Base-by-base conservation (phyloP, 1,140 invertebrate species). In the Pararge aegeria region DNA sequence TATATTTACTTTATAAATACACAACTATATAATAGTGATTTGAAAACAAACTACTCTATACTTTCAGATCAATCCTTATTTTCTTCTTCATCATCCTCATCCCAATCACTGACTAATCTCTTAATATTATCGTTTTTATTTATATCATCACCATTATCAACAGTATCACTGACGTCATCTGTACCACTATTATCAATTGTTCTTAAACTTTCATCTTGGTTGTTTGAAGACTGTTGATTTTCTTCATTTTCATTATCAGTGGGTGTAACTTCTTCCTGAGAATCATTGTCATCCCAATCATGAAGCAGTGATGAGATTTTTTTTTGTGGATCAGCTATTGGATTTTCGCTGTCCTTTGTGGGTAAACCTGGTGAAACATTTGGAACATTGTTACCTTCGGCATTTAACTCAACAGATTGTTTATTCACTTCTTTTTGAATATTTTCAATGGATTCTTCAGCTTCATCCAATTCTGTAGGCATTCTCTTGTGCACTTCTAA, bases 201-300 rank as follows among this genome's bases (percentile, higher is more conserved):
- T 27, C 24, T 27, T 20, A 19, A 19, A n/a, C 61, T 37, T 13
- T 50, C n/a, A 46, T 52, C 48, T 18, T 21, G 34, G 51, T 49
- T 27, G 7, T 49, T 49, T 1, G 20, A 19, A 27, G 44, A n/a
- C 12, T 34, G 13, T 40, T 27, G 7, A 51, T 42, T 58, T 18
- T 1, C 18, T 9, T 62, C 48, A 27, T 7, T 27, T 19, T 55
- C 57, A 21, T 12, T 55, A 42, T 16, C 55, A 13, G 48, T 13
- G 24, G 29, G 19, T 54, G 34, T 42, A 13, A 20, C 37, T 49
- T 62, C 80, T 52, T 83, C 83, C 64, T 89, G 87, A 10, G 87
- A 88, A 63, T 90, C 89, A 78, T 89, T 90, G 40, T 91, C 90
- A 60, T 90, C 89, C 90, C 90, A 91, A 57, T 91, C 90, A 77